These are phyloP conservation scores for Crotalus viridis DNA, from an alignment of 2,113 vertebrate species.

Conservation along the genomic window DNA sequence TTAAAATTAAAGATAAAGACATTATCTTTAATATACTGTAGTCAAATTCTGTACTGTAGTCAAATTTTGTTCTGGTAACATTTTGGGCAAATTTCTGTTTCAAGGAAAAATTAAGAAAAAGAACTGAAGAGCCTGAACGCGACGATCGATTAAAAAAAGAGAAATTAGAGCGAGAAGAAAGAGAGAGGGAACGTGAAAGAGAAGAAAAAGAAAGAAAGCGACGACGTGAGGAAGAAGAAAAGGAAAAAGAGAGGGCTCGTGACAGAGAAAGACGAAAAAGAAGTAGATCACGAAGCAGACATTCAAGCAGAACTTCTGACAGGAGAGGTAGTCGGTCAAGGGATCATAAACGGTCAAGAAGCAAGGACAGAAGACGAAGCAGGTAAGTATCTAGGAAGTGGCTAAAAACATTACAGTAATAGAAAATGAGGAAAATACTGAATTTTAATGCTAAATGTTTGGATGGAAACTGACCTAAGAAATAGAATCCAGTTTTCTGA, in stretches of 20 bases:
- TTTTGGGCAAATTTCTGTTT: slow-evolving; percentile 10
- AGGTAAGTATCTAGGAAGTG: slow-evolving; percentile 70
- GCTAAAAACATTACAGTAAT: background rate
- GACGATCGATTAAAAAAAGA: slow-evolving; percentile 84
- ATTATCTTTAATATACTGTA: background rate
- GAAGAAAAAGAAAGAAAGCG: slow-evolving; percentile 84
- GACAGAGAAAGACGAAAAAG: slow-evolving; percentile 87
- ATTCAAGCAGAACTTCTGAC: slow-evolving; percentile 91
- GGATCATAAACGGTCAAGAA: slow-evolving; percentile 92
- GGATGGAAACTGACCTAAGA: background rate
- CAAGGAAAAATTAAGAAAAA: slow-evolving; percentile 82
- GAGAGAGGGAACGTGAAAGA: slow-evolving; percentile 80
- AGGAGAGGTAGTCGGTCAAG: slow-evolving; percentile 89
- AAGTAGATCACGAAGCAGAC: slow-evolving; percentile 89
- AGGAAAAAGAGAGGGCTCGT: slow-evolving; percentile 80
- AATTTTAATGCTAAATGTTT: background rate
- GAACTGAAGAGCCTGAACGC: slow-evolving; percentile 87
- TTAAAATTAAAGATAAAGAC: background rate
- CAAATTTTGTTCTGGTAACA: background rate
- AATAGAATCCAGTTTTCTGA: background rate
- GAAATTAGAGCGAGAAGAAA: slow-evolving; percentile 77
- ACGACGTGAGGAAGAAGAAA: slow-evolving; percentile 78
- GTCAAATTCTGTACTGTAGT: background rate
- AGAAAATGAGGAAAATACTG: background rate
- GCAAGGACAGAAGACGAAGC: slow-evolving; percentile 92